Evolutionary conservation across 1,140 invertebrate species (phyloP).

Genomic region (Leptonema lineaticorne): DNA sequence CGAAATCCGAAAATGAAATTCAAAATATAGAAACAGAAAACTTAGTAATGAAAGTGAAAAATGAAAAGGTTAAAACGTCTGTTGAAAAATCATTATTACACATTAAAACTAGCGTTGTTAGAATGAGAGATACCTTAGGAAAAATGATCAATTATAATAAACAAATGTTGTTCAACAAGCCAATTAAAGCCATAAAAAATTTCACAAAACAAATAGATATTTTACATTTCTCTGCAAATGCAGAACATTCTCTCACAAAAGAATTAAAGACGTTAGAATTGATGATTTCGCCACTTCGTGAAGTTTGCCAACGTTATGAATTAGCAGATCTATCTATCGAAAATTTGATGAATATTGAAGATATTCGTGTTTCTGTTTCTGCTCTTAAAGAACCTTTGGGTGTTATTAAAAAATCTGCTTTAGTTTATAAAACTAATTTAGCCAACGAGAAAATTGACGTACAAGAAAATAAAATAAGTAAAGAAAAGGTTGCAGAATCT

Average conservation of each 20-base stretch:
- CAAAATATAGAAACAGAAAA: slow-evolving; percentile 29
- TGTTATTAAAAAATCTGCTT: background rate
- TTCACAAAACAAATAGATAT: slow-evolving; percentile 29
- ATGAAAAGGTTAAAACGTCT: slow-evolving; percentile 27
- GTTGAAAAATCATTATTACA: slow-evolving; percentile 28
- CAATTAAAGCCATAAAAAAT: slow-evolving; percentile 34
- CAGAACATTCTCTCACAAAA: background rate
- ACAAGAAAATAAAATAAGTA: background rate
- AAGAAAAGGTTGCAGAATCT: background rate
- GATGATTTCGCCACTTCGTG: slow-evolving; percentile 27
- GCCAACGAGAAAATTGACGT: background rate
- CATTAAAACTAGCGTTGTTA: slow-evolving; percentile 35
- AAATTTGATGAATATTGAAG: slow-evolving; percentile 5
- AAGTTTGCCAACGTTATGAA: slow-evolving; percentile 37
- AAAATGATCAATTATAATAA: slow-evolving; percentile 41
- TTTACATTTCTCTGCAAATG: slow-evolving; percentile 10
- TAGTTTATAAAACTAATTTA: slow-evolving; percentile 5
- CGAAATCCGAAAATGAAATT: slow-evolving; percentile 44
- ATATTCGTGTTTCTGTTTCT: slow-evolving; percentile 8
- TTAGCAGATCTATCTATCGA: slow-evolving; percentile 17
- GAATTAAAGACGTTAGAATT: slow-evolving; percentile 19
- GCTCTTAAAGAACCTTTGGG: slow-evolving; percentile 1
- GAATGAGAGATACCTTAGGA: slow-evolving; percentile 50
- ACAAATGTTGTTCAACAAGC: slow-evolving; percentile 32
- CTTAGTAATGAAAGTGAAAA: slow-evolving; percentile 11